Conservation (phyloP, 2,113 vertebrate species). For the Actenoides lindsayi region DNA sequence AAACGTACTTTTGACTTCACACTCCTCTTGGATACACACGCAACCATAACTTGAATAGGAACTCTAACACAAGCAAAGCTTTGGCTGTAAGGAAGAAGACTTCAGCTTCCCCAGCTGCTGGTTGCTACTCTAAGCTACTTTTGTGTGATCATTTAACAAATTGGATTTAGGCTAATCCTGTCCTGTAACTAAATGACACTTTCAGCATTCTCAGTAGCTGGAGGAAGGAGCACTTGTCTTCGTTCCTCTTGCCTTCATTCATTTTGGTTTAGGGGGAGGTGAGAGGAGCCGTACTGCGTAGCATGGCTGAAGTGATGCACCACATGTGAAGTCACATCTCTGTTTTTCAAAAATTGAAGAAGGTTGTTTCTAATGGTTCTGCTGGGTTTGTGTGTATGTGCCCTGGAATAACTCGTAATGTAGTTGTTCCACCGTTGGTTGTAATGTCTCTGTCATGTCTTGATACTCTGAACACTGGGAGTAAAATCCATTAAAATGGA, state of each 20-base stretch:
- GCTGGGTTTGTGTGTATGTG: neutral
- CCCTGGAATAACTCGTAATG: neutral
- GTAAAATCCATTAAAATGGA: neutral
- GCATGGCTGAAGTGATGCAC: neutral
- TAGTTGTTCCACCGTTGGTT: neutral
- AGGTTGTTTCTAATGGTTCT: neutral
- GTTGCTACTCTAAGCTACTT: neutral
- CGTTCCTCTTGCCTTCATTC: neutral
- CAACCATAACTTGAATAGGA: neutral
- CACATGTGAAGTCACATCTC: rapidly evolving
- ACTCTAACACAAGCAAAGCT: neutral
- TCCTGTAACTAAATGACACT: neutral
- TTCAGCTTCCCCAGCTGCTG: neutral
- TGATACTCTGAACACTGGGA: neutral
- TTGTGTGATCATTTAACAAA: neutral
- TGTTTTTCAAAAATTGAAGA: neutral
- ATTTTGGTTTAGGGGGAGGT: neutral
- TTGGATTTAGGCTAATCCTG: neutral
- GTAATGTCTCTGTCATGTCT: neutral
- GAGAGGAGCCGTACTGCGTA: neutral
- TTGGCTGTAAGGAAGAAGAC: neutral
- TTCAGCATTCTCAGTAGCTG: neutral
- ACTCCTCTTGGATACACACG: neutral
- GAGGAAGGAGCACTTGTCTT: neutral
- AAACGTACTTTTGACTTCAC: neutral